A percentile compares a stretch with the other conserved stretches of the same genome.
Evolutionary conservation across 1,140 invertebrate genomes (phyloP).

Genomic region (Eupeodes corollae): DNA sequence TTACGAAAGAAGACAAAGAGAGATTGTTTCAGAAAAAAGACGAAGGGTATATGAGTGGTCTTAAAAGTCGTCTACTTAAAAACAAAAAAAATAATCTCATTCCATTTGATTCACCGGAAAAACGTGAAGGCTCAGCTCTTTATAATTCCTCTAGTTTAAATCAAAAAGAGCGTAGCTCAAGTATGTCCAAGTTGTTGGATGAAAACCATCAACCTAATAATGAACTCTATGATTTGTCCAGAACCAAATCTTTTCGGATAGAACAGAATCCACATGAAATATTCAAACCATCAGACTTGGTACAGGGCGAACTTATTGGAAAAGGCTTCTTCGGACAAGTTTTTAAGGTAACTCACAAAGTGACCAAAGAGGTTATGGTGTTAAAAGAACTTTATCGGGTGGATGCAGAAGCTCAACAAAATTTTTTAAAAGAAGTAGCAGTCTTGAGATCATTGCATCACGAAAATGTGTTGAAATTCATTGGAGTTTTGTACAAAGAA

Average conservation of each 20-base stretch:
- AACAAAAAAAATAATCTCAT: conserved; percentile 37
- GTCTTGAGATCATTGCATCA: conserved; percentile 78
- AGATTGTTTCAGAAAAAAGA: conserved; percentile 57
- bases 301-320: conserved; percentile 75
- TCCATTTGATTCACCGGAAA: background rate
- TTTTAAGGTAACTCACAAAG: conserved; percentile 78
- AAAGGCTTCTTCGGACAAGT: conserved; percentile 90
- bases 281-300: conserved; percentile 78
- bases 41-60: conserved; percentile 47
- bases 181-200: conserved; percentile 72
- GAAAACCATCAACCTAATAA: conserved; percentile 35
- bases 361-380: conserved; percentile 88
- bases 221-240: conserved; percentile 56
- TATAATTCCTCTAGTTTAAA: conserved; percentile 23
- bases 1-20: conserved; percentile 44
- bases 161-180: conserved; percentile 72
- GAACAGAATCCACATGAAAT: conserved; percentile 63
- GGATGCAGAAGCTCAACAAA: conserved; percentile 86
- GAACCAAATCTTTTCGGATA: conserved; percentile 78
- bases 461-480: conserved; percentile 81
- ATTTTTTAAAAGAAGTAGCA: conserved; percentile 89
- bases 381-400: conserved; percentile 87
- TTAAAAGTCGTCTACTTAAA: conserved; percentile 44
- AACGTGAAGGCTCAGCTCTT: background rate
- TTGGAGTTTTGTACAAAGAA: conserved; percentile 88